phyloP scores from a whole-genome alignment of 2,113 vertebrate genomes.

The Maccullochella peelii region DNA sequence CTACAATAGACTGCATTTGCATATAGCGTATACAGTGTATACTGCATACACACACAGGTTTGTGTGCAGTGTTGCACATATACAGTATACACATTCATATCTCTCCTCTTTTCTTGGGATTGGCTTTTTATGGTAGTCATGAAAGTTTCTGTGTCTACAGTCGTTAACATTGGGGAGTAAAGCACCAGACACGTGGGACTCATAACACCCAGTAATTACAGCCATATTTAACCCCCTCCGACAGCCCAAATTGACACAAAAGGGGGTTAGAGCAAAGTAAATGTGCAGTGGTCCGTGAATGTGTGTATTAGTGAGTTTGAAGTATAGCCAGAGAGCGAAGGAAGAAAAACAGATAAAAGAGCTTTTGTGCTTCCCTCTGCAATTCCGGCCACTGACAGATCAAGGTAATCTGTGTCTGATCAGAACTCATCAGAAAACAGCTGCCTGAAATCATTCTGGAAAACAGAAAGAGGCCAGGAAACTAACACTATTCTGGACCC shows the following conservation, averaged over 20 bases:
- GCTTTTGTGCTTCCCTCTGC: conserved; percentile 53
- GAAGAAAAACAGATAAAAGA: conserved; percentile 61
- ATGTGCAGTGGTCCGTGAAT: conserved; percentile 50
- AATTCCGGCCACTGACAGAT: conserved; percentile 71
- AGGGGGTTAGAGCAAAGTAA: conserved; percentile 55
- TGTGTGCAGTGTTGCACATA: conserved; percentile 10
- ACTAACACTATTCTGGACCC: conserved; percentile 42
- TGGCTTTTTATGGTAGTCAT: conserved; percentile 78
- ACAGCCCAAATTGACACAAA: conserved; percentile 54
- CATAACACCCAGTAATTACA: conserved; percentile 77
- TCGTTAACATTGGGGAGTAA: conserved; percentile 79
- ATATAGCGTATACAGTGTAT: not conserved
- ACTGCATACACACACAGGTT: not conserved
- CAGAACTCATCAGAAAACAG: conserved; percentile 67
- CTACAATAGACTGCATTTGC: not conserved
- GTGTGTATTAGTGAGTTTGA: conserved; percentile 56
- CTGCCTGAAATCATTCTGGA: conserved; percentile 65
- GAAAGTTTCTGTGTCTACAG: conserved; percentile 80
- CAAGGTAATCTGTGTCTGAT: conserved; percentile 73
- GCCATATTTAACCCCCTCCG: conserved; percentile 65
- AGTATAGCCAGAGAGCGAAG: conserved; percentile 44
- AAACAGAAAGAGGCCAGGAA: conserved; percentile 58
- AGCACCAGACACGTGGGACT: conserved; percentile 77
- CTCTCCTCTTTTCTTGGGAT: conserved; percentile 55
- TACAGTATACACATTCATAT: conserved; percentile 29